A percentile compares a stretch with the other conserved stretches of the same genome.
Conservation (phyloP, 1,140 invertebrate genomes). For the Thrips palmi region DNA sequence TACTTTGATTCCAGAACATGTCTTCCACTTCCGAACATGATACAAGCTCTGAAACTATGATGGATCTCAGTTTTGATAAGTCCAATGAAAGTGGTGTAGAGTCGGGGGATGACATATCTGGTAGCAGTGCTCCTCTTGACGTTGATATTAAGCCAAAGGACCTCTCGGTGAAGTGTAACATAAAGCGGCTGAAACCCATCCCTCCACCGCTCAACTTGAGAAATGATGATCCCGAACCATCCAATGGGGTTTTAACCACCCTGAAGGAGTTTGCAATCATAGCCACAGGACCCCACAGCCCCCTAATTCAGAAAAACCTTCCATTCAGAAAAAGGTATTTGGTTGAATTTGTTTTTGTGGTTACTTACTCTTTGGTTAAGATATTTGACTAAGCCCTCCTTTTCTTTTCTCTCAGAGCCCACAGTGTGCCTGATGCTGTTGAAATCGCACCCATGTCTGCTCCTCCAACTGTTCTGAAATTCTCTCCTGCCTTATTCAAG, state of each 20-base stretch:
- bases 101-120: too few species aligned
- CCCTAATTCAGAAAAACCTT: conserved; percentile 21
- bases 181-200: conserved; percentile 17
- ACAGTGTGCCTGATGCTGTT: conserved; percentile 7
- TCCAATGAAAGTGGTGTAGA: too few species aligned
- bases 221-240: conserved; percentile 4
- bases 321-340: conserved; percentile 18
- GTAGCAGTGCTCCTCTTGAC: too few species aligned
- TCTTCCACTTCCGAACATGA: too few species aligned
- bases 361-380: conserved; percentile 1
- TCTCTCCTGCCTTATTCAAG: background rate
- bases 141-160: conserved; percentile 17
- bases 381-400: background rate
- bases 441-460: background rate
- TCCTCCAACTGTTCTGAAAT: conserved; percentile 6
- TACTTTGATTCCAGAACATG: too few species aligned
- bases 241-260: conserved; percentile 3
- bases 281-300: conserved; percentile 26
- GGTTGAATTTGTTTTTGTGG: background rate
- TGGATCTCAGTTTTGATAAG: too few species aligned
- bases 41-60: too few species aligned
- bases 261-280: conserved; percentile 23
- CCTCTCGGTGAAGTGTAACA: conserved; percentile 15
- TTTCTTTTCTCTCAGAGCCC: conserved; percentile 13
- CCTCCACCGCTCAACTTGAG: conserved; percentile 18